Conservation (phyloP, 64 coral and sea anemone species). For the Hydrozoanthus tunicans region DNA sequence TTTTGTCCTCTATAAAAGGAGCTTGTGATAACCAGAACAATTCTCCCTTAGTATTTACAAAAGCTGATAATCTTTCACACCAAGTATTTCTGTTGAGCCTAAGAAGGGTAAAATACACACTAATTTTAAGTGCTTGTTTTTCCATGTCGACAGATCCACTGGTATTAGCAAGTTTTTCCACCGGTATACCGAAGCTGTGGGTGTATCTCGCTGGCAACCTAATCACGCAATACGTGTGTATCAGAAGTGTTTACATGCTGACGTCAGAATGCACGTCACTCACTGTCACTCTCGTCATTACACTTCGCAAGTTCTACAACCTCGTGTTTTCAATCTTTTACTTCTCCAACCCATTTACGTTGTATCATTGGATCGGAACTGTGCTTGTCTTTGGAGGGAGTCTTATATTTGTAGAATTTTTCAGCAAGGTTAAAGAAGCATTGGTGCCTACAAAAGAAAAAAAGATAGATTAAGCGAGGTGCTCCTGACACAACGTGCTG, state of each 20-base stretch:
- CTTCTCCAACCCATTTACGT: constrained; percentile 88
- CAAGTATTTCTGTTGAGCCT: background rate
- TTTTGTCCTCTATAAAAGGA: too few relatives aligned
- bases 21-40: too few relatives aligned
- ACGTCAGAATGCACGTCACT: constrained; percentile 92
- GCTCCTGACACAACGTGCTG: background rate
- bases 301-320: constrained; percentile 93
- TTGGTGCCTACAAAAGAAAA: constrained; percentile 49
- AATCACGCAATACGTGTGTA: constrained; percentile 88
- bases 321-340: constrained; percentile 88
- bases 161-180: constrained; percentile 47
- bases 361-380: constrained; percentile 93
- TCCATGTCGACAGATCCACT: constrained; percentile 59
- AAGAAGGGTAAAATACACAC: background rate
- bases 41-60: too few relatives aligned
- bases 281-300: constrained; percentile 93
- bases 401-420: constrained; percentile 81
- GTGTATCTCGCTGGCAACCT: constrained; percentile 82
- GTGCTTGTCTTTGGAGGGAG: constrained; percentile 81
- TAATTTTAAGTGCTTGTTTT: background rate
- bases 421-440: constrained; percentile 68
- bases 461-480: constrained; percentile 60
- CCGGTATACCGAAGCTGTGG: constrained; percentile 84
- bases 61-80: background rate
- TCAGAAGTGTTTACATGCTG: constrained; percentile 84